Percentiles rank a stretch among this genome's conserved stretches.
Conservation (phyloP, 2,888 invertebrate genomes). For the Cantharis flavilabris region DNA sequence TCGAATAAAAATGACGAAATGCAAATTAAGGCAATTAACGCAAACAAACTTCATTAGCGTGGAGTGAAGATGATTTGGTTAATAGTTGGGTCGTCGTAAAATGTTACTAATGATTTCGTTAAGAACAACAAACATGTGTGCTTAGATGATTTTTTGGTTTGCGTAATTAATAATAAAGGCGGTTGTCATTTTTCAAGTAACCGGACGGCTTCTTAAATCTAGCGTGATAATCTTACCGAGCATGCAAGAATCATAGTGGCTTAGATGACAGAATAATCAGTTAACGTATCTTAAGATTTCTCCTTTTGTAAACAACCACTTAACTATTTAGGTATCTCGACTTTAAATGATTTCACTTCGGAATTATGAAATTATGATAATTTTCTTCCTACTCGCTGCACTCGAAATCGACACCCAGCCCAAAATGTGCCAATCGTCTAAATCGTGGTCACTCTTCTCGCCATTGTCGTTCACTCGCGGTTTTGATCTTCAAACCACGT, state of each 20-base stretch:
- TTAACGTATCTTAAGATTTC: slow-evolving; percentile 38
- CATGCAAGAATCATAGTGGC: slow-evolving; percentile 44
- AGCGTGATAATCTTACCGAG: slow-evolving; percentile 50
- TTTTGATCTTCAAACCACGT: neutral
- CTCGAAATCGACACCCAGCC: neutral
- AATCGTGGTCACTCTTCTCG: neutral
- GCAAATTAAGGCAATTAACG: slow-evolving; percentile 22
- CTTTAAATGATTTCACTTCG: slow-evolving; percentile 18
- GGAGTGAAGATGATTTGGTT: slow-evolving; percentile 27
- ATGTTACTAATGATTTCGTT: slow-evolving; percentile 36
- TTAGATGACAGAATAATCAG: slow-evolving; percentile 48
- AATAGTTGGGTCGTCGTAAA: slow-evolving; percentile 34
- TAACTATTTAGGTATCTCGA: slow-evolving; percentile 7
- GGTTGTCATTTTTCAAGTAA: slow-evolving; percentile 48
- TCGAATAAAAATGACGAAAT: slow-evolving; percentile 6
- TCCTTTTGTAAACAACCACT: slow-evolving; percentile 26
- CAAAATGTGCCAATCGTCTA: neutral
- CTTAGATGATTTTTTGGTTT: slow-evolving; percentile 19
- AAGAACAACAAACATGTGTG: slow-evolving; percentile 13
- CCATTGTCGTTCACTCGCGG: neutral
- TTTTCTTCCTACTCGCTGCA: slow-evolving; percentile 16
- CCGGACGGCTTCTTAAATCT: slow-evolving; percentile 50
- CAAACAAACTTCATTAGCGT: slow-evolving; percentile 15
- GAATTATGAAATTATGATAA: slow-evolving; percentile 35
- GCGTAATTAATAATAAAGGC: slow-evolving; percentile 48